Percentiles rank a stretch among this genome's conserved stretches.
phyloP scores from a whole-genome alignment of 2,797 vertebrate species.

The Ptychadena robeensis region DNA sequence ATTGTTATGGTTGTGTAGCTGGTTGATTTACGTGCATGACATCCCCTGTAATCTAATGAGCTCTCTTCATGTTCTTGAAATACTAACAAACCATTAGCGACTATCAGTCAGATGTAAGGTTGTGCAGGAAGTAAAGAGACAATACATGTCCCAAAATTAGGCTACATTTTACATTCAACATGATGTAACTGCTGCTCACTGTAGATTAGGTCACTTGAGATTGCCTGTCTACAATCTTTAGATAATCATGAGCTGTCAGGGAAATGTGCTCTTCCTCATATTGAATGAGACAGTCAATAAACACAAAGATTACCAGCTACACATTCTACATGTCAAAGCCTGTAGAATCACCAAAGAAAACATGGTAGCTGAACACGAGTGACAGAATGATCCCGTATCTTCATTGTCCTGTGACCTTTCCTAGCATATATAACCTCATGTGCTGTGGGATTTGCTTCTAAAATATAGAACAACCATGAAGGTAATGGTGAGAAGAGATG shows the following conservation, averaged over 20 bases:
- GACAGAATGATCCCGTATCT: background rate
- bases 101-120: background rate
- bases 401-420: background rate
- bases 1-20: slow-evolving; percentile 21
- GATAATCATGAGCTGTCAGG: background rate
- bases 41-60: background rate
- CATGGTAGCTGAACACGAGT: background rate
- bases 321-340: background rate
- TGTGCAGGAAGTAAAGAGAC: slow-evolving; percentile 2
- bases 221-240: background rate
- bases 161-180: background rate
- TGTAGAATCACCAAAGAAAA: background rate
- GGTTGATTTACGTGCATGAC: slow-evolving; percentile 15
- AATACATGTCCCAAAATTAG: background rate
- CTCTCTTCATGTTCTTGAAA: slow-evolving; percentile 37
- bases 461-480: no score
- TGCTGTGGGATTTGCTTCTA: no score
- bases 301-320: background rate
- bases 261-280: background rate
- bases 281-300: slow-evolving; percentile 1
- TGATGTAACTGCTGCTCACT: slow-evolving; percentile 19
- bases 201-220: background rate
- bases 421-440: background rate
- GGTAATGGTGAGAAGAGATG: no score
- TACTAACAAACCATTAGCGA: slow-evolving; percentile 26